A percentile compares a stretch with the other conserved stretches of the same genome.
Evolutionary conservation across 2,888 invertebrate genomes (phyloP).

Genomic region (Drosophila paracracens): DNA sequence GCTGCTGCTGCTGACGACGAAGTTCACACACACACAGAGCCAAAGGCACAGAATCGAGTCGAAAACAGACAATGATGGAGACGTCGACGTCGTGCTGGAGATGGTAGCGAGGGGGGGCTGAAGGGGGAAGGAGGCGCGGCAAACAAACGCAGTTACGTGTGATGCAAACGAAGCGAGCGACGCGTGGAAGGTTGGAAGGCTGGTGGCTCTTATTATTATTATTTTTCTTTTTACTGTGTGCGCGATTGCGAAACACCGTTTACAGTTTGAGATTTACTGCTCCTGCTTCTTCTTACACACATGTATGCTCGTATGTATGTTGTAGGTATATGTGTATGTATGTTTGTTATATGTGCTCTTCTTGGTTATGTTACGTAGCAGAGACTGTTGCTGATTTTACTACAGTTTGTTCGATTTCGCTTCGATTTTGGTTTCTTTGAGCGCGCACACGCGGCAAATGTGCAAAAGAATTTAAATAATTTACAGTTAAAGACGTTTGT

Average conservation of each 20-base stretch:
- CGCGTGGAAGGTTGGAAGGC: constrained; percentile 40
- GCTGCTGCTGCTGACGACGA: constrained; percentile 22
- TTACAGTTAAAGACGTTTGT: constrained; percentile 10
- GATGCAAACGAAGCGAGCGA: constrained; percentile 17
- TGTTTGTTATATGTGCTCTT: constrained; percentile 17
- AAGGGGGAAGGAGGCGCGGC: neutral
- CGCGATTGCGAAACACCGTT: constrained; percentile 49
- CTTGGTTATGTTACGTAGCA: constrained; percentile 29
- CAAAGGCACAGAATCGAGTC: constrained; percentile 2
- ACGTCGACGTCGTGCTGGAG: neutral
- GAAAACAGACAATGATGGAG: neutral
- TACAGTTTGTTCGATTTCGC: neutral
- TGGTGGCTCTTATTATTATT: constrained; percentile 6
- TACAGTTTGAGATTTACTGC: constrained; percentile 45
- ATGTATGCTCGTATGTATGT: neutral
- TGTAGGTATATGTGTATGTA: neutral
- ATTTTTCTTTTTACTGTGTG: constrained; percentile 7
- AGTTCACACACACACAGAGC: constrained; percentile 1
- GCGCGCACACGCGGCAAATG: constrained; percentile 24
- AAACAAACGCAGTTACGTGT: constrained; percentile 24
- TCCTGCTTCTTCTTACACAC: constrained; percentile 4
- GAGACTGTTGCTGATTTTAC: constrained; percentile 21
- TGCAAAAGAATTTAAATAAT: constrained; percentile 18
- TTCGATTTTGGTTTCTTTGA: constrained; percentile 6
- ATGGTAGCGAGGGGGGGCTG: neutral